phyloP scores from a whole-genome alignment of 2,888 invertebrate species.

The Apocheima hispidaria region DNA sequence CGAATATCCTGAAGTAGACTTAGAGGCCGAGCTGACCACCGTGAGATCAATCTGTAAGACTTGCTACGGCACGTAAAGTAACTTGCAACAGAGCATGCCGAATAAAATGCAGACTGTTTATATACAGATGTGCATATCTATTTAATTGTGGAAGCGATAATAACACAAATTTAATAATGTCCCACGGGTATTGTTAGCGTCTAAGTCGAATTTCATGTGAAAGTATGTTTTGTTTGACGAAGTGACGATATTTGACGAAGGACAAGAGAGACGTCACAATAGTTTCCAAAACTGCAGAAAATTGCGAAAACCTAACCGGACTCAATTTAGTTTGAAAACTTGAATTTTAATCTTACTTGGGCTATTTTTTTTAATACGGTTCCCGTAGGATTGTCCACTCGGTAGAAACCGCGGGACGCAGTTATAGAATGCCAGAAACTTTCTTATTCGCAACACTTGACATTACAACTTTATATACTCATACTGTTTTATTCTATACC shows the following conservation, averaged over 20 bases:
- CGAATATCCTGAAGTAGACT: too few species aligned
- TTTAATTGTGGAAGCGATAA: slow-evolving; percentile 23
- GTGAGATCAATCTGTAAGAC: too few species aligned
- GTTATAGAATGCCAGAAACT: too few species aligned
- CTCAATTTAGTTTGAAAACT: background rate
- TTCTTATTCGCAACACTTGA: too few species aligned
- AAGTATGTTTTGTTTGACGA: slow-evolving; percentile 3
- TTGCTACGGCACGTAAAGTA: background rate
- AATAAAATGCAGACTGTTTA: background rate
- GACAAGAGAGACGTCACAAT: background rate
- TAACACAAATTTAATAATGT: slow-evolving; percentile 14
- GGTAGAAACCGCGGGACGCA: too few species aligned
- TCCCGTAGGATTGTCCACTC: too few species aligned
- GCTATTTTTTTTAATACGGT: too few species aligned
- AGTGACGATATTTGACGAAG: slow-evolving; percentile 3
- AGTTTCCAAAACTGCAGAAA: slow-evolving; percentile 4
- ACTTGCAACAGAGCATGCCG: background rate
- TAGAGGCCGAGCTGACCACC: too few species aligned
- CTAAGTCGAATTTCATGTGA: slow-evolving; percentile 12
- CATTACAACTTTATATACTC: too few species aligned
- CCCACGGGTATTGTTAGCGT: slow-evolving; percentile 23
- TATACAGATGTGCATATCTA: slow-evolving; percentile 10
- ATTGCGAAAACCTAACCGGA: background rate
- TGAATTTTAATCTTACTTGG: background rate
- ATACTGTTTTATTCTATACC: too few species aligned